Percentiles rank a stretch among this genome's conserved stretches.
Evolutionary conservation across 2,797 vertebrate species (phyloP).

Genomic region (Tangara arthus): DNA sequence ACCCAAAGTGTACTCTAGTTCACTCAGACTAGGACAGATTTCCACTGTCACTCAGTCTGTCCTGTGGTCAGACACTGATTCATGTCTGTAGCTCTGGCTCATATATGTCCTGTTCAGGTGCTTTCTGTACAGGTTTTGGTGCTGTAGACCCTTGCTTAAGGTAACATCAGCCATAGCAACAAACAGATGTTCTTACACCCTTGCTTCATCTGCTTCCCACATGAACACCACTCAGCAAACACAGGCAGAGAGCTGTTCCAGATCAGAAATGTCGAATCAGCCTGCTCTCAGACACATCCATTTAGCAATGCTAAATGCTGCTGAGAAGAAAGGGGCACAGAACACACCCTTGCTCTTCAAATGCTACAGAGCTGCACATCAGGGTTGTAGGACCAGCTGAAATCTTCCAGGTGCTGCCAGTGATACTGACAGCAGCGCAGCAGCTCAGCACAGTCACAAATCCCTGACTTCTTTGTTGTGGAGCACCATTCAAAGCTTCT

Average conservation of each 20-base stretch:
- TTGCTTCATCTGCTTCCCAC: background rate
- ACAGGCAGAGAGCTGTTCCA: background rate
- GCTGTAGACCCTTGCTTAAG: background rate
- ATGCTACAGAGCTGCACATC: background rate
- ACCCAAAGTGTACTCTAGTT: background rate
- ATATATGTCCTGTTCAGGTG: background rate
- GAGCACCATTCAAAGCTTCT: background rate
- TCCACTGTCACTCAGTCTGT: background rate
- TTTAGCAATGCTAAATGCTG: background rate
- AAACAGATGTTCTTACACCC: background rate
- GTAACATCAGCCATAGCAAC: background rate
- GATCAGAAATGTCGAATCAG: background rate
- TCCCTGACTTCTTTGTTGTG: background rate
- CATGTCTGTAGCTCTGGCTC: background rate
- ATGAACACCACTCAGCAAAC: background rate
- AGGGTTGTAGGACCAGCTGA: background rate
- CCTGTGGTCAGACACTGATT: background rate
- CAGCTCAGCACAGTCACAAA: fast-evolving
- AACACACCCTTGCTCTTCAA: background rate
- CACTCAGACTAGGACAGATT: background rate
- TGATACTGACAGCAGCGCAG: background rate
- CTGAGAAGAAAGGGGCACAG: background rate
- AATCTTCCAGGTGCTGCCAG: background rate
- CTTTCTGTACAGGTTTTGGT: background rate
- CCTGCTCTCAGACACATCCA: background rate